Base-by-base conservation (phyloP, 2,888 invertebrate genomes). In the Sphaerolaimus hirsutus region DNA sequence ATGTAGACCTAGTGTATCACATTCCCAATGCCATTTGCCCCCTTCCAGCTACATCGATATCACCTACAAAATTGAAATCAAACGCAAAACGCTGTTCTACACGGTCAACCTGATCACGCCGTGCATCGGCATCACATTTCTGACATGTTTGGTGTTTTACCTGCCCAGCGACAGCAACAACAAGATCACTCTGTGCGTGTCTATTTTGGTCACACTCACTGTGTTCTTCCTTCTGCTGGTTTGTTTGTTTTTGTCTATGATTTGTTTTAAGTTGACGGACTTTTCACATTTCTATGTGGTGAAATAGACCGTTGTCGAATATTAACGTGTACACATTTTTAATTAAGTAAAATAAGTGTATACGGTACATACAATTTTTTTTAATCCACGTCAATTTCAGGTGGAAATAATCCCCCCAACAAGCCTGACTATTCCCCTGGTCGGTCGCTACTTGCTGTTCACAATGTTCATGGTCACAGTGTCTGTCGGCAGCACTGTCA, bases 131-230 rank as follows among this genome's bases (percentile, higher is more conserved):
- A 48, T 59, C 36, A 53, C 57, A 2, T 44, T 51, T 7, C 48
- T 58, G 32, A 55, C 55, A 10, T 52, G 52, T 2, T 51, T 58
- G 5, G 62, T 62, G 1, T 61, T 60, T 49, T 62, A 62, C 44
- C 50, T 60, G 12, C 60, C 60, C 5, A 57, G 56, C 46, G 93
- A 93, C 68, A 89, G 87, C 7, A 91, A 91, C 37, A 91, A 93
- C 70, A 93, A 93, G 75, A 89, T 97, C 59, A 86, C 91, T 62
- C 76, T 97, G 64, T 91, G 91, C 72, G 87, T 93, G 66, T 91
- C 89, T 58, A 89, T 97, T 70, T 78, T 97, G 59, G 82, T 97
- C 62, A 89, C 93, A 53, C 74, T 97, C 66, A 93, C 93, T 64
- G 89, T 97, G 72, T 97, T 93, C 75, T 93, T 97, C 74, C 75